A percentile compares a stretch with the other conserved stretches of the same genome.
Evolutionary conservation across 2,113 vertebrate species (phyloP).

Genomic region (Microcebus lehilahytsara): DNA sequence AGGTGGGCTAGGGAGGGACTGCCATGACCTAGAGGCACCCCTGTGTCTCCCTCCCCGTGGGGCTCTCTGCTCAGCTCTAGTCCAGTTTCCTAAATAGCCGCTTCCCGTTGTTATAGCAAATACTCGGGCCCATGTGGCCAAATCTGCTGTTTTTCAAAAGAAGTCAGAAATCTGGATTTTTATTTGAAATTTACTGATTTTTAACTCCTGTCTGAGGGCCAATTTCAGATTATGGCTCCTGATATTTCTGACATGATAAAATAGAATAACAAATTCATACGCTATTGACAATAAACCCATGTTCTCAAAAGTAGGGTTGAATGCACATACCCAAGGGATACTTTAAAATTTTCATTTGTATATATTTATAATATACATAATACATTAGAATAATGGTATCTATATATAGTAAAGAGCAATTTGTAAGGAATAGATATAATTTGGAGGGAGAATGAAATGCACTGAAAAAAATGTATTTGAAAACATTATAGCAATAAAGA

Average conservation of each 20-base stretch:
- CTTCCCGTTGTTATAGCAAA: background rate
- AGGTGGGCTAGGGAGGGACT: background rate
- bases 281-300: background rate
- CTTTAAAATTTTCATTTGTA: background rate
- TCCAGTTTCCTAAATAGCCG: background rate
- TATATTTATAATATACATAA: background rate
- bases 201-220: background rate
- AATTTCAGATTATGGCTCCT: background rate
- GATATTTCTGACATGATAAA: background rate
- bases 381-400: background rate
- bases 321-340: background rate
- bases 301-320: background rate
- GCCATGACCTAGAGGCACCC: rapidly evolving
- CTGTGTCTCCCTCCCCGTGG: too few species aligned
- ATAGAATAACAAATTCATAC: background rate
- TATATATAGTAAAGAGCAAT: background rate
- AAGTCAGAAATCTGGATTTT: slow-evolving; percentile 30
- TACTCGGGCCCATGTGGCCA: background rate
- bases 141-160: background rate
- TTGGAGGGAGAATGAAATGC: background rate
- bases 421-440: background rate
- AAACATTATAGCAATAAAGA: background rate
- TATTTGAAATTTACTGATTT: background rate
- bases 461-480: background rate
- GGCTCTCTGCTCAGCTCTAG: background rate